Evolutionary conservation across 2,113 vertebrate species (phyloP).

Genomic region (Oplegnathus fasciatus): DNA sequence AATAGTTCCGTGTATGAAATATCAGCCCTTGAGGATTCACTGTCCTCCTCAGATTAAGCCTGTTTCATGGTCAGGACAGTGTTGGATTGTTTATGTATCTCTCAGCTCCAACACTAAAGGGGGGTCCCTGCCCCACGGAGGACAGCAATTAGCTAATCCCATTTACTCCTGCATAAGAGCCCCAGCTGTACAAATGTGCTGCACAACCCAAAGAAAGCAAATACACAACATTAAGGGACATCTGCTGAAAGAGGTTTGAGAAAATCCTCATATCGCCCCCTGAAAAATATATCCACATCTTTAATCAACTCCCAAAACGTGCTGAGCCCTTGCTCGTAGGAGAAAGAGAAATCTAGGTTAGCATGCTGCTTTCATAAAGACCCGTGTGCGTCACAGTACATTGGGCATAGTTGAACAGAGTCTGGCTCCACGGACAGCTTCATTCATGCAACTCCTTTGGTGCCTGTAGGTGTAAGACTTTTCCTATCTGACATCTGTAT

Average conservation of each 20-base stretch:
- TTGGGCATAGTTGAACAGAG: slow-evolving; percentile 21
- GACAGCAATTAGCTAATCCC: slow-evolving; percentile 74
- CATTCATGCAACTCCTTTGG: slow-evolving; percentile 46
- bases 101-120: slow-evolving; percentile 51
- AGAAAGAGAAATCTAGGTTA: slow-evolving; percentile 52
- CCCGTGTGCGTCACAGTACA: slow-evolving; percentile 42
- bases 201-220: slow-evolving; percentile 75
- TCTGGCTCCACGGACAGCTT: slow-evolving; percentile 21
- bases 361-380: slow-evolving; percentile 58
- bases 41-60: slow-evolving; percentile 13
- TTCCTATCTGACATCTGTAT: slow-evolving; percentile 65
- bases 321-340: background rate
- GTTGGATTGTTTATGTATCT: slow-evolving; percentile 69
- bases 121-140: slow-evolving; percentile 56
- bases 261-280: slow-evolving; percentile 20
- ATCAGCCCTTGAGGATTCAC: background rate
- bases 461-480: slow-evolving; percentile 51
- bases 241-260: slow-evolving; percentile 56
- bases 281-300: slow-evolving; percentile 19
- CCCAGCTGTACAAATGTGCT: slow-evolving; percentile 79
- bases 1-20: background rate
- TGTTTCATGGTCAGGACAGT: slow-evolving; percentile 40
- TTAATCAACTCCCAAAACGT: slow-evolving; percentile 13
- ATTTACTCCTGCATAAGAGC: slow-evolving; percentile 70
- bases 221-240: slow-evolving; percentile 66